These are phyloP conservation scores for Drosophila infuscata DNA, from an alignment of 2,888 invertebrate species.

Conservation along the genomic window DNA sequence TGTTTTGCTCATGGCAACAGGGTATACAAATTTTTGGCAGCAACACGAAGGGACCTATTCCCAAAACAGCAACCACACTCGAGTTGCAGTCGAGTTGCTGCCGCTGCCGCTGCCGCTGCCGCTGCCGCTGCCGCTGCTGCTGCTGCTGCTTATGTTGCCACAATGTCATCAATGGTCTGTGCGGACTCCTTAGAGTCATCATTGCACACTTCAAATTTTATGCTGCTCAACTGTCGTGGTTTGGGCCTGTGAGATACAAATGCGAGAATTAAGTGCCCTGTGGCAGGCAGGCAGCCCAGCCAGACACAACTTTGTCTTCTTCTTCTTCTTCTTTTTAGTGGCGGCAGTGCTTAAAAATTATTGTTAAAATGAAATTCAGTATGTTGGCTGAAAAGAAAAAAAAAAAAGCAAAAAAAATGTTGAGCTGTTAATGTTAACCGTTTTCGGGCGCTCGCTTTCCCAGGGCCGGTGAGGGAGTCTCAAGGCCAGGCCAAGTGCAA, in stretches of 20 bases:
- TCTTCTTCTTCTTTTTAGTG: constrained; percentile 12
- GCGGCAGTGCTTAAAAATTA: constrained; percentile 22
- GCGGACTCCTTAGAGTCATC: constrained; percentile 25
- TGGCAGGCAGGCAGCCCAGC: constrained; percentile 12
- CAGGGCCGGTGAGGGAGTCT: constrained; percentile 39
- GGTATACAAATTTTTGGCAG: constrained; percentile 1
- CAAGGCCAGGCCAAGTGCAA: constrained; percentile 73
- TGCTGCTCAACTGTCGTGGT: constrained; percentile 34
- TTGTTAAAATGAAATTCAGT: constrained; percentile 36
- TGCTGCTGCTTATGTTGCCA: constrained; percentile 7
- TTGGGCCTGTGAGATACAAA: constrained; percentile 1
- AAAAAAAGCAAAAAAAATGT: background rate
- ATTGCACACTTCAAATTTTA: constrained; percentile 54
- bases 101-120: background rate
- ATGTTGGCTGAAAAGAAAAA: background rate
- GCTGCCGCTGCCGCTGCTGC: too few relatives aligned
- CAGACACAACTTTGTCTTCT: background rate
- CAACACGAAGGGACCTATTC: constrained; percentile 2
- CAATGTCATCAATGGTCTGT: constrained; percentile 21
- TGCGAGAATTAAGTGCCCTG: constrained; percentile 10
- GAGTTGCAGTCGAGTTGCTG: constrained; percentile 3
- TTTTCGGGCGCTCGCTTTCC: constrained; percentile 5
- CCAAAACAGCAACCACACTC: constrained; percentile 6
- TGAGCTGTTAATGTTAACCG: constrained; percentile 12
- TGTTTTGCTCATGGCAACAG: background rate